These are phyloP conservation scores for Amphiprion percula DNA, from an alignment of 2,113 vertebrate species.

Conservation along the genomic window DNA sequence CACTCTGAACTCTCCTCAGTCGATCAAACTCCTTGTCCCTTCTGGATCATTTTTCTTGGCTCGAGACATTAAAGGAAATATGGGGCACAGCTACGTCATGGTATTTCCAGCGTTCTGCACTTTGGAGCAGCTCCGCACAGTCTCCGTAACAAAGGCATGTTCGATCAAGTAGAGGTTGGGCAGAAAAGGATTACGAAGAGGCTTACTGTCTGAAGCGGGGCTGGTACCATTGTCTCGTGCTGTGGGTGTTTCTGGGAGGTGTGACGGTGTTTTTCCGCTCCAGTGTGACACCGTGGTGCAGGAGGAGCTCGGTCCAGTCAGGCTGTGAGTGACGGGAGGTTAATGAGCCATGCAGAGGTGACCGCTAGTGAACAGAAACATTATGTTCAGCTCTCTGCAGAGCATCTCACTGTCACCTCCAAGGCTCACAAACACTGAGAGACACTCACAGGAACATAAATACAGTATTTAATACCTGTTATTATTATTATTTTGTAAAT, in stretches of 20 bases:
- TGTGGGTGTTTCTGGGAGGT: neutral
- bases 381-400: conserved; percentile 33
- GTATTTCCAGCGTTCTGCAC: neutral
- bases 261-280: conserved; percentile 19
- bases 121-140: conserved; percentile 13
- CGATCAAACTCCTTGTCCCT: neutral
- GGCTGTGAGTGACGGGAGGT: conserved; percentile 45
- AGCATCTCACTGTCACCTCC: conserved; percentile 25
- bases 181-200: conserved; percentile 51
- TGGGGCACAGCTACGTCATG: neutral
- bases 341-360: conserved; percentile 53
- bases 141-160: conserved; percentile 48
- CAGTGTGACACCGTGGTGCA: conserved; percentile 7
- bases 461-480: neutral
- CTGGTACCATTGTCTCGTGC: conserved; percentile 9
- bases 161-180: conserved; percentile 60
- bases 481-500: too few relatives aligned
- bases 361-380: conserved; percentile 37
- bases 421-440: conserved; percentile 15
- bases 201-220: conserved; percentile 28
- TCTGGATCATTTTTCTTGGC: conserved; percentile 1
- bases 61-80: conserved; percentile 17
- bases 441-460: neutral
- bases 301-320: conserved; percentile 2
- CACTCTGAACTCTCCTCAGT: conserved; percentile 6